Evolutionary conservation across 1,140 invertebrate species (phyloP).

Genomic region (Amphibalanus amphitrite): DNA sequence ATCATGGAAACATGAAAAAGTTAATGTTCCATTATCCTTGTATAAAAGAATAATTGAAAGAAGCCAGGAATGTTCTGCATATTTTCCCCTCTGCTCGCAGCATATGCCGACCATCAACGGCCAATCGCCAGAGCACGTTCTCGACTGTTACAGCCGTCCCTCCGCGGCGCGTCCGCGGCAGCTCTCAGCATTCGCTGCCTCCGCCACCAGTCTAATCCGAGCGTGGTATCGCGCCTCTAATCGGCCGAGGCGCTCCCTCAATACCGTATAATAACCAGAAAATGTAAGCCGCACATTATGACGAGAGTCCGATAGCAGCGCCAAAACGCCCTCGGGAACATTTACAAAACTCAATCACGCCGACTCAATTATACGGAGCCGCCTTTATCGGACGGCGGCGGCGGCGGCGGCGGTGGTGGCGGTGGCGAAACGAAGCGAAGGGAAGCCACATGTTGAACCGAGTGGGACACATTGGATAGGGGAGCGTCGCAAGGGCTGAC

Average conservation of each 20-base stretch:
- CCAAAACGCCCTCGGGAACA: background rate
- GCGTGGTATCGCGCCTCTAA: background rate
- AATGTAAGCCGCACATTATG: constrained; percentile 1
- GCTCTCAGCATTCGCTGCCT: background rate
- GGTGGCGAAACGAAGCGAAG: background rate
- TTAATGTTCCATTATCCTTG: no score
- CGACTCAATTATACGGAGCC: background rate
- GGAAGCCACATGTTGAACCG: background rate
- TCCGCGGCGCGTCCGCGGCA: background rate
- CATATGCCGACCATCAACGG: no score
- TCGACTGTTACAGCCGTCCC: no score
- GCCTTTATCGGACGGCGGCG: background rate
- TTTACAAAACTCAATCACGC: constrained; percentile 1
- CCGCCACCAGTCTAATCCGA: background rate
- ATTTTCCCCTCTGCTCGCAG: no score
- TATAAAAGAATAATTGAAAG: no score
- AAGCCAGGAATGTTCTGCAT: no score
- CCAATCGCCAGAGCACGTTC: no score
- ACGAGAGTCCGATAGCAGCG: background rate
- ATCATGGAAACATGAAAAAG: no score
- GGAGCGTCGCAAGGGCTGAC: no score
- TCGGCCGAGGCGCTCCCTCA: background rate
- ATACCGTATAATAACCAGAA: constrained; percentile 2
- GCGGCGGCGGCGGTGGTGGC: no score
- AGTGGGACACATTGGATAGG: no score